Conservation (phyloP, 2,797 vertebrate genomes). For the Poecilia picta region DNA sequence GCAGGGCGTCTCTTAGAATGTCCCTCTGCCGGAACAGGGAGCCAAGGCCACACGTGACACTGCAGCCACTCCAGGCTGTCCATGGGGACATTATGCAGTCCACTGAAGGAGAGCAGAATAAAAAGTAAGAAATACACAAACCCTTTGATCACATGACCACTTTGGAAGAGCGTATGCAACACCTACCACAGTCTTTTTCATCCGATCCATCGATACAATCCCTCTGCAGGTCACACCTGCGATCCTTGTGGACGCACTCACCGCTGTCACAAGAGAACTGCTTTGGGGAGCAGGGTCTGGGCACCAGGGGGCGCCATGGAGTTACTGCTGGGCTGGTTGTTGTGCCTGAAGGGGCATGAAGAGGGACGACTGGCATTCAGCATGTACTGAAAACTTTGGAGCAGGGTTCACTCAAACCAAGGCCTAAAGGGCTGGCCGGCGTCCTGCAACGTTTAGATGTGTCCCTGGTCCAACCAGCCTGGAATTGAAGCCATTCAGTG, state of each 20-base stretch:
- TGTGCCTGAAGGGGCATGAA: conserved; percentile 47
- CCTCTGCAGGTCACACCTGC: conserved; percentile 81
- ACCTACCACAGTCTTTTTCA: conserved; percentile 86
- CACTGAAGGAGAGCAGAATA: conserved; percentile 56
- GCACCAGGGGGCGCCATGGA: conserved; percentile 38
- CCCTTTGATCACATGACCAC: not conserved
- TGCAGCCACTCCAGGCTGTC: conserved; percentile 89
- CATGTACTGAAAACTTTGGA: no score
- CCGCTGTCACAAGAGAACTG: conserved; percentile 86
- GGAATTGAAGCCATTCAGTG: no score
- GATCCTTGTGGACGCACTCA: conserved; percentile 83
- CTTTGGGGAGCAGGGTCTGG: conserved; percentile 80
- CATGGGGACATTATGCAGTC: conserved; percentile 86
- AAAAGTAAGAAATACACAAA: not conserved
- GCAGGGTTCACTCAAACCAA: not conserved
- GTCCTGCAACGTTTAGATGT: not conserved
- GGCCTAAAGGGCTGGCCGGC: not conserved
- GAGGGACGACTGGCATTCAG: not conserved
- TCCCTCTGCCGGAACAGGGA: conserved; percentile 84
- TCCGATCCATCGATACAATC: conserved; percentile 89
- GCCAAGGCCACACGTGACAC: conserved; percentile 87
- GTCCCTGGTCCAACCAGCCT: not conserved
- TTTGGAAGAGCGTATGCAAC: not conserved
- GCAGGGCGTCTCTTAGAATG: conserved; percentile 78
- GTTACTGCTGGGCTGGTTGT: conserved; percentile 44